Evolutionary conservation across 2,797 vertebrate genomes (phyloP), one percentile per base, ranked within the genome.

Genomic region (Arremon brunneinucha): DNA sequence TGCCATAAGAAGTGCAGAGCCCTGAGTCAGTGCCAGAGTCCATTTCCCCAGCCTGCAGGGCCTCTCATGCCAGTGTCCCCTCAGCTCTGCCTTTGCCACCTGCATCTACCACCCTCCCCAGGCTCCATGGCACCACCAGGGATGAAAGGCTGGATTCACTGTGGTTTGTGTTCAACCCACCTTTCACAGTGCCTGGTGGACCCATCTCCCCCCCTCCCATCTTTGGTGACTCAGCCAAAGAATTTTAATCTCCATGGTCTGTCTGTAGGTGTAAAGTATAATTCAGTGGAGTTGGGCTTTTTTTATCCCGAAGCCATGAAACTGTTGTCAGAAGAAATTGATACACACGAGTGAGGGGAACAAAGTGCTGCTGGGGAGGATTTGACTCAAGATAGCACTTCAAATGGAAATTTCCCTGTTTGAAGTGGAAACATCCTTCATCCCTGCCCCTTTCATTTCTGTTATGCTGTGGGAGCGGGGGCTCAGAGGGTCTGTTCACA

Each of bases 361-460:
- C 37, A 88, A 94, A 94, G 76, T 52, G 82, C 64, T 92, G 50
- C 69, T 95, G 90, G 94, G 90, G 67, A 95, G 83, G 79, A 93
- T 93, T 93, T 96, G 67, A 74, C 90, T 96, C 15, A 37, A 87
- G 85, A 74, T 55, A 9, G 85, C 68, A 96, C 90, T 97, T 97
- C 96, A 97, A 97, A 97, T 96, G 86, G 94, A 94, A 97, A 94
- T 94, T 77, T 95, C 88, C 84, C 90, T 85, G 87, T 97, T 96
- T 97, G 96, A 97, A 97, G 94, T 95, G 82, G 79, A 71, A 92
- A 11, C 0, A 1, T 81, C 92, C 89, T 95, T 96, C 92, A 95
- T 92, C 87, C 90, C 65, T 37, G 8, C 3, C 9, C 76, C 65
- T 85, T 81, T 78, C 8, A 41, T 86, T 93, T 64, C 37, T 90